Percentiles rank a stretch among this genome's conserved stretches.
Evolutionary conservation across 2,888 invertebrate species (phyloP).

Genomic region (Zaprionus lineosus): DNA sequence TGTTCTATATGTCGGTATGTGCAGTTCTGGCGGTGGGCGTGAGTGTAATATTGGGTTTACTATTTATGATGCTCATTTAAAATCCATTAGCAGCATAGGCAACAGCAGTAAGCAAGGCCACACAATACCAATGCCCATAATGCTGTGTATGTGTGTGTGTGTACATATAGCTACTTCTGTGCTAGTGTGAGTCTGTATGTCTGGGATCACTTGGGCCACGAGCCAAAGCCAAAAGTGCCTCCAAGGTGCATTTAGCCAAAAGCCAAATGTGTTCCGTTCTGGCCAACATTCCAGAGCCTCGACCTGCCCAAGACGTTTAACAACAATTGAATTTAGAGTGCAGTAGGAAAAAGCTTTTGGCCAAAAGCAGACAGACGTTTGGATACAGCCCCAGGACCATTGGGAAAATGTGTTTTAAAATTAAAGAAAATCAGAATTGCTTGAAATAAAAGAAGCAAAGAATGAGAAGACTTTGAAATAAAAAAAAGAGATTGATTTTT

Average conservation of each 20-base stretch:
- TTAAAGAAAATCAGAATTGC: no score
- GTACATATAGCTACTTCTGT: no score
- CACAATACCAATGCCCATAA: constrained; percentile 36
- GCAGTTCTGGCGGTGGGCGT: constrained; percentile 47
- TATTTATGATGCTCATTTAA: constrained; percentile 82
- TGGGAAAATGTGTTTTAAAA: constrained; percentile 9
- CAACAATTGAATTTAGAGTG: constrained; percentile 69
- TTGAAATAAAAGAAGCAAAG: no score
- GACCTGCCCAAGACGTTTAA: constrained; percentile 63
- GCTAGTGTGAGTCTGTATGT: no score
- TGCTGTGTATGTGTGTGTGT: not conserved
- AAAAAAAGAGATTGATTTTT: no score
- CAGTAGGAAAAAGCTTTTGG: constrained; percentile 1
- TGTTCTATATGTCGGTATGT: no score
- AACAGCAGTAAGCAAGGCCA: constrained; percentile 23
- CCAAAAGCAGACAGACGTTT: not conserved
- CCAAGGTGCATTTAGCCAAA: constrained; percentile 70
- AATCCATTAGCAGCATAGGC: constrained; percentile 79
- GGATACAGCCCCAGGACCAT: constrained; percentile 3
- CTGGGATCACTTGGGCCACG: constrained; percentile 32
- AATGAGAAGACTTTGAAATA: no score
- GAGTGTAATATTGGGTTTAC: constrained; percentile 71
- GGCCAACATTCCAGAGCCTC: constrained; percentile 29
- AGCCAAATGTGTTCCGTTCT: constrained; percentile 37
- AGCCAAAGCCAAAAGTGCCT: constrained; percentile 69